A percentile compares a stretch with the other conserved stretches of the same genome.
These are phyloP conservation scores for Cotesia congregata DNA, from an alignment of 2,888 invertebrate genomes.

Conservation along the genomic window DNA sequence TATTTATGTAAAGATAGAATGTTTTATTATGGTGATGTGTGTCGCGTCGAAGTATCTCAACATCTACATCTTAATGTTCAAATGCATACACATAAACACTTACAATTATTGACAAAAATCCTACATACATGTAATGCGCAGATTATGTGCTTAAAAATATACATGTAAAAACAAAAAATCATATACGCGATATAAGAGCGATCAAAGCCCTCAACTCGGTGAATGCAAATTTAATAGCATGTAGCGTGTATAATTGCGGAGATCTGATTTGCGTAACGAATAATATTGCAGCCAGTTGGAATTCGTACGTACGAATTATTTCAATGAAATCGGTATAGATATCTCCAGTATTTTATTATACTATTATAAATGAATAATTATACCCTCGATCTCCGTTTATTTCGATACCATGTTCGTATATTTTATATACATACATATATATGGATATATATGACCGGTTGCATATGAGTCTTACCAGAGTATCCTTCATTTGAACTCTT, in stretches of 20 bases:
- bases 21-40: not conserved
- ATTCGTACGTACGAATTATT: constrained; percentile 20
- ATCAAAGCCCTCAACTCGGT: constrained; percentile 10
- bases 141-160: not conserved
- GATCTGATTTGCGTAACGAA: constrained; percentile 14
- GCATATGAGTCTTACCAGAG: not conserved
- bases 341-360: constrained; percentile 43
- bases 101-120: too few relatives aligned
- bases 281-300: constrained; percentile 16
- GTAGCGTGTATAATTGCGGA: constrained; percentile 25
- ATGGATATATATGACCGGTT: too few relatives aligned
- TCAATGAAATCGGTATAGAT: constrained; percentile 32
- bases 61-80: not conserved
- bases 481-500: constrained; percentile 18
- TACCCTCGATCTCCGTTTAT: not conserved
- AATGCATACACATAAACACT: too few relatives aligned
- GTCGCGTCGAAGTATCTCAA: not conserved
- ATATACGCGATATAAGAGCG: not conserved
- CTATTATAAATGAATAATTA: constrained; percentile 47
- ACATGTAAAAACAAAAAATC: not conserved
- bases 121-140: too few relatives aligned
- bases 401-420: constrained; percentile 11
- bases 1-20: not conserved
- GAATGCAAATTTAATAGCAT: constrained; percentile 32
- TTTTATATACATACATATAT: not conserved